Percentiles rank a stretch among this genome's conserved stretches.
Conservation (phyloP, 2,113 vertebrate genomes). For the Channa argus region DNA sequence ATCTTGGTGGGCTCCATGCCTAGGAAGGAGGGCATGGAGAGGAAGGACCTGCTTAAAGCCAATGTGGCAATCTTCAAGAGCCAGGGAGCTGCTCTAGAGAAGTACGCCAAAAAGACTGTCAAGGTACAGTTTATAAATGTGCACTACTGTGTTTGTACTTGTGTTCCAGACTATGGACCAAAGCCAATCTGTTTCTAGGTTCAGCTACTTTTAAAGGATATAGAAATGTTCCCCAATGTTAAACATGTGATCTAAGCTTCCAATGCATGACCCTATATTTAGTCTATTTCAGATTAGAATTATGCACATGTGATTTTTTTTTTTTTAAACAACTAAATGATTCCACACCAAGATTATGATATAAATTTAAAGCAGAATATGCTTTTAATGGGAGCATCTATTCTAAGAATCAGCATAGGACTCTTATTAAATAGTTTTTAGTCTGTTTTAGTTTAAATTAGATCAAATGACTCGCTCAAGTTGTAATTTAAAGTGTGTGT, state of each 20-base stretch:
- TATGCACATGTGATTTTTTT: too few relatives aligned
- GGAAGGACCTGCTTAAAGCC: conserved; percentile 97
- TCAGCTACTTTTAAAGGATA: too few relatives aligned
- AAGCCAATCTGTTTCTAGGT: too few relatives aligned
- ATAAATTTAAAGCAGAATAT: not conserved
- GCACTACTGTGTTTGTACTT: too few relatives aligned
- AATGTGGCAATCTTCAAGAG: conserved; percentile 97
- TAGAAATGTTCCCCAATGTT: too few relatives aligned
- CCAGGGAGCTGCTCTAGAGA: conserved; percentile 94
- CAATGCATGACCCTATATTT: too few relatives aligned
- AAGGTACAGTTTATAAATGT: conserved; percentile 83
- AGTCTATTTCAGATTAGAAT: too few relatives aligned
- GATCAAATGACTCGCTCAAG: not conserved
- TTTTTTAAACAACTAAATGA: too few relatives aligned
- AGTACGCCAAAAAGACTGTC: conserved; percentile 95
- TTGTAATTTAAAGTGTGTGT: not conserved
- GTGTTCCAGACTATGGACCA: too few relatives aligned
- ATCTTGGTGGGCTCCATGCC: conserved; percentile 98
- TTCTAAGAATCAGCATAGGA: not conserved
- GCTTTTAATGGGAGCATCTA: not conserved
- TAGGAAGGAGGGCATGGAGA: conserved; percentile 96
- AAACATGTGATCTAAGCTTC: not conserved
- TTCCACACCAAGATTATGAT: not conserved
- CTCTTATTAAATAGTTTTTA: not conserved
- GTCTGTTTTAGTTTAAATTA: not conserved